phyloP scores from a whole-genome alignment of 2,888 invertebrate species.

The Morinoia aosen region DNA sequence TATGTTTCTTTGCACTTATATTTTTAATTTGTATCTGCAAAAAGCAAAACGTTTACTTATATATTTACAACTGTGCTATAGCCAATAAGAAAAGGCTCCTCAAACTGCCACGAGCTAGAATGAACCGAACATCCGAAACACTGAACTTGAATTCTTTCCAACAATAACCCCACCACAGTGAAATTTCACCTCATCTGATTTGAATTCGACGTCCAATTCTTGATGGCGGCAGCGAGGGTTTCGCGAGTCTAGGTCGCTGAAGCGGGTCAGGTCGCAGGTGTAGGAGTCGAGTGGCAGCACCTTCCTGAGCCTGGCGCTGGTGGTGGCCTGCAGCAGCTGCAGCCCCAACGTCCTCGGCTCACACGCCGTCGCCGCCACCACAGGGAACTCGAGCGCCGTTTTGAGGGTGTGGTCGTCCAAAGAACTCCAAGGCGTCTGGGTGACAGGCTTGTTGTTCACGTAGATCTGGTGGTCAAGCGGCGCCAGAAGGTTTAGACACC shows the following conservation, averaged over 20 bases:
- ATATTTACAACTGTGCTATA: too few relatives aligned
- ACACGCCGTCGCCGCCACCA: slow-evolving; percentile 22
- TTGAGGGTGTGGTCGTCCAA: neutral
- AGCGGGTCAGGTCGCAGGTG: neutral
- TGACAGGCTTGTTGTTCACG: slow-evolving; percentile 34
- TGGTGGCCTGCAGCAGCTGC: slow-evolving; percentile 42
- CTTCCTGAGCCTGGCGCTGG: neutral
- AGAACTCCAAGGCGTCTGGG: neutral
- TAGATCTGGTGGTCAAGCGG: neutral
- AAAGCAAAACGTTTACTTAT: too few relatives aligned
- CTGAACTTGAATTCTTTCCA: neutral
- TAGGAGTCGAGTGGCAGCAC: neutral
- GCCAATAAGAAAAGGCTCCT: too few relatives aligned
- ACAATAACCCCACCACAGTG: neutral
- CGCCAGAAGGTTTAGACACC: neutral
- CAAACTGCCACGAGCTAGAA: neutral
- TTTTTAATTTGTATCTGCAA: too few relatives aligned
- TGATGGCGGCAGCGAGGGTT: neutral
- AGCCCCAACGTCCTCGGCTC: neutral
- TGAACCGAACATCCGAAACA: neutral
- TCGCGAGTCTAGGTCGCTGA: neutral
- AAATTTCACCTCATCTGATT: neutral
- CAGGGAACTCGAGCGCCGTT: neutral
- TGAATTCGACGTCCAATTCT: neutral
- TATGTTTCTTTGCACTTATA: too few relatives aligned